Evolutionary conservation across 2,888 invertebrate species (phyloP), one percentile per base, ranked within the genome.

Genomic region (Acronicta leporina): DNA sequence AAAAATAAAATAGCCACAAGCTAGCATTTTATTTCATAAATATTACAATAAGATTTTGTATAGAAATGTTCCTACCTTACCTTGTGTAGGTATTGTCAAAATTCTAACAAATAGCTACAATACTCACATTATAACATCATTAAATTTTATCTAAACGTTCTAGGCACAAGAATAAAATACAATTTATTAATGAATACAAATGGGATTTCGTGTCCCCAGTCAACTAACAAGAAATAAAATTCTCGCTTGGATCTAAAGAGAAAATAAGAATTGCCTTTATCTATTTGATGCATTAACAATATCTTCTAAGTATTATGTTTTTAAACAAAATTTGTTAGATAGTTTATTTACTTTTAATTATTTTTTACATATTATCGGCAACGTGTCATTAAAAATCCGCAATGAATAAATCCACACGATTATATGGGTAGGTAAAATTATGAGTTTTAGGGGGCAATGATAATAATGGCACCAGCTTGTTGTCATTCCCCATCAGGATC

Each of bases 401-500:
- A 33, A n/a, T 5, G n/a, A n/a, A n/a, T n/a, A n/a, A n/a, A n/a
- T n/a, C n/a, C n/a, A n/a, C 35, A 51, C 44, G 10, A 3, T 4
- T 6, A 33, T 11, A 33, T 35, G 42, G 48, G 49, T 45, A 14
- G 30, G 14, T 8, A 33, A 25, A 47, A 40, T 27, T 40, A 57
- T 63, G 43, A 43, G 44, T 41, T 60, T 59, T 76, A 84, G 20
- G 86, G 79, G 66, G 87, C 77, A 68, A 91, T 83, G 78, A 92
- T 87, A 68, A 91, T 81, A 65, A 87, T 80, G 71, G 84, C 80
- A 55, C 85, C 82, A 56, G 81, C 74, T 71, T 80, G 79, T 58
- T 87, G 89, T 91, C 89, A 92, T 87, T 92, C 92, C 63, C 83
- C 87, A 50, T 91, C 90, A 63, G 87, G 87, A 60, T 93, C 89